Percentiles rank a stretch among this genome's conserved stretches.
Conservation (phyloP, 2,888 invertebrate species). For the Scaptodrosophila latifasciaeformis region DNA sequence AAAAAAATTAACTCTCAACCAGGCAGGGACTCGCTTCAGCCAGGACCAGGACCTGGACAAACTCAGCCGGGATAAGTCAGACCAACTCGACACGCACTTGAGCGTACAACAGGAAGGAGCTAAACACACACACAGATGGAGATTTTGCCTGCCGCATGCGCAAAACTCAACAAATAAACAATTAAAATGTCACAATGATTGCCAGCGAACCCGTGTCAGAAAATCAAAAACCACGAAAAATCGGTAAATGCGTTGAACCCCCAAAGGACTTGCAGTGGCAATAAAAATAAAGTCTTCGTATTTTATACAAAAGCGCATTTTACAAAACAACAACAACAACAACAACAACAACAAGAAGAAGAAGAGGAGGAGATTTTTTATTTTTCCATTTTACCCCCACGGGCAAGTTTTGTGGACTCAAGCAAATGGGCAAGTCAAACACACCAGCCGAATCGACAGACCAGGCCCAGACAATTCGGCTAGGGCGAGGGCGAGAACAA, state of each 20-base stretch:
- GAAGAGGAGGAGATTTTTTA: too few relatives aligned
- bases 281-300: slow-evolving; percentile 23
- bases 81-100: slow-evolving; percentile 2
- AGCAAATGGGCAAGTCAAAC: slow-evolving; percentile 37
- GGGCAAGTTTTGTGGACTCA: slow-evolving; percentile 31
- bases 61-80: too few relatives aligned
- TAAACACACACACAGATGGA: slow-evolving; percentile 1
- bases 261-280: slow-evolving; percentile 23
- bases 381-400: slow-evolving; percentile 32
- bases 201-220: slow-evolving; percentile 66
- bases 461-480: slow-evolving; percentile 9
- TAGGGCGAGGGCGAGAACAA: slow-evolving; percentile 3
- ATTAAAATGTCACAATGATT: slow-evolving; percentile 70
- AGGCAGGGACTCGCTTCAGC: background rate
- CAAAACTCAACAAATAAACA: slow-evolving; percentile 64
- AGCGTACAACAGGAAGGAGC: background rate
- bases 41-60: too few relatives aligned
- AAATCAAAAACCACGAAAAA: slow-evolving; percentile 65
- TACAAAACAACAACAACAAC: slow-evolving; percentile 34
- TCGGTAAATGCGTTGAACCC: slow-evolving; percentile 52
- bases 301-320: slow-evolving; percentile 64
- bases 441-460: slow-evolving; percentile 27
- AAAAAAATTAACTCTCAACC: background rate
- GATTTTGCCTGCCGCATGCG: slow-evolving; percentile 28
- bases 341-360: slow-evolving; percentile 26